Conservation (phyloP, 2,888 invertebrate species). For the Epistrophe grossulariae region DNA sequence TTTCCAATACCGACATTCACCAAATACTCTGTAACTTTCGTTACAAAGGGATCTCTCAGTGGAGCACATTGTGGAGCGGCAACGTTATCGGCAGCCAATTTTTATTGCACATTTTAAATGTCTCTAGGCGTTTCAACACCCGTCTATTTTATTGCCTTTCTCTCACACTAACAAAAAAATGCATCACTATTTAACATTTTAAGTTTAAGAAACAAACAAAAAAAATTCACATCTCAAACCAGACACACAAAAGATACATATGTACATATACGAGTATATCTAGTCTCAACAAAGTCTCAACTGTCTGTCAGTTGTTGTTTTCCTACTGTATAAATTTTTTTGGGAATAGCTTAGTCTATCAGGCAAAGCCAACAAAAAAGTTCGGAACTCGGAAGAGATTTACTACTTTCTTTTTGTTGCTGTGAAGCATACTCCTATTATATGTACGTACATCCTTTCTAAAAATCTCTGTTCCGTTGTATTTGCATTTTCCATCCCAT, state of each 20-base stretch:
- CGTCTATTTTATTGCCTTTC: constrained; percentile 54
- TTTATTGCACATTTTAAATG: constrained; percentile 60
- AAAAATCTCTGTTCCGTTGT: constrained; percentile 68
- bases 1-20: constrained; percentile 10
- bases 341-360: constrained; percentile 10
- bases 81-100: constrained; percentile 1
- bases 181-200: constrained; percentile 69
- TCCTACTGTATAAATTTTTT: constrained; percentile 21
- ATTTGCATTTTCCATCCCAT: constrained; percentile 66
- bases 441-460: constrained; percentile 63
- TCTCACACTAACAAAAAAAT: constrained; percentile 34
- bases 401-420: constrained; percentile 53
- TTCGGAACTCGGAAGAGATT: constrained; percentile 63
- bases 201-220: neutral
- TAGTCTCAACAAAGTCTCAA: constrained; percentile 50
- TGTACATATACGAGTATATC: neutral
- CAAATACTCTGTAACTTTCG: constrained; percentile 28
- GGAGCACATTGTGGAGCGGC: neutral
- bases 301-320: constrained; percentile 57
- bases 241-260: constrained; percentile 35
- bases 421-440: neutral
- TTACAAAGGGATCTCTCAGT: neutral
- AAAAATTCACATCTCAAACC: constrained; percentile 26
- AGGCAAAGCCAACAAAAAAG: constrained; percentile 5
- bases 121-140: constrained; percentile 69